Evolutionary conservation across 2,113 vertebrate genomes (phyloP).

Genomic region (Rattus rattus): DNA sequence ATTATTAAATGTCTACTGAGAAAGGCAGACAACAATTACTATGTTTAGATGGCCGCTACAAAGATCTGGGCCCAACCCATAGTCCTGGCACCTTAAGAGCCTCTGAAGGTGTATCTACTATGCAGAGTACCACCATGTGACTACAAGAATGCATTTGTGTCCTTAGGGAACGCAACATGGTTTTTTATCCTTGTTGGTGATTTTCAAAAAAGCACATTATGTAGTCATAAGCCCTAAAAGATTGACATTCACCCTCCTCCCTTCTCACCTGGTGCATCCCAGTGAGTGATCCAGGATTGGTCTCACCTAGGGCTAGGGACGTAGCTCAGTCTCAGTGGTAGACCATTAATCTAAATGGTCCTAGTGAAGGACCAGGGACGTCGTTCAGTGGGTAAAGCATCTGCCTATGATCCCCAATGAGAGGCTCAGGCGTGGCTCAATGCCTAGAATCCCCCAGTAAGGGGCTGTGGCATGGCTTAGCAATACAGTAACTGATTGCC

Average conservation of each 20-base stretch:
- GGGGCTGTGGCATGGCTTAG: not conserved
- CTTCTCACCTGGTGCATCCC: conserved; percentile 55
- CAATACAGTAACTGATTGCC: not conserved
- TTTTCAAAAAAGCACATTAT: conserved; percentile 30
- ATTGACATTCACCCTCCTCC: conserved; percentile 52
- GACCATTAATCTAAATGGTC: not conserved
- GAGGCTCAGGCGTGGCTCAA: not conserved
- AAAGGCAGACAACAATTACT: not conserved
- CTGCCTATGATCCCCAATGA: not conserved
- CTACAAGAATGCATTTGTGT: not conserved
- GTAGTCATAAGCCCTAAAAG: not conserved
- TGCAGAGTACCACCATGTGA: not conserved
- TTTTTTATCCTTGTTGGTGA: conserved; percentile 59
- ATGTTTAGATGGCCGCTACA: not conserved
- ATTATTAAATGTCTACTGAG: conserved; percentile 39
- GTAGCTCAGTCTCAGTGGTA: not conserved
- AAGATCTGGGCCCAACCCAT: conserved; percentile 4
- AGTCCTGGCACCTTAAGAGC: not conserved
- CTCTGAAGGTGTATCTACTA: not conserved
- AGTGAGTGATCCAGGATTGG: not conserved
- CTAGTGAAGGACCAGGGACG: not conserved
- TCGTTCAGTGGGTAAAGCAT: not conserved
- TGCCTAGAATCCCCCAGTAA: not conserved
- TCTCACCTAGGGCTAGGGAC: not conserved
- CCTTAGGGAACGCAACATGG: not conserved